Conservation (phyloP, 2,888 invertebrate species). For the Melolontha melolontha region DNA sequence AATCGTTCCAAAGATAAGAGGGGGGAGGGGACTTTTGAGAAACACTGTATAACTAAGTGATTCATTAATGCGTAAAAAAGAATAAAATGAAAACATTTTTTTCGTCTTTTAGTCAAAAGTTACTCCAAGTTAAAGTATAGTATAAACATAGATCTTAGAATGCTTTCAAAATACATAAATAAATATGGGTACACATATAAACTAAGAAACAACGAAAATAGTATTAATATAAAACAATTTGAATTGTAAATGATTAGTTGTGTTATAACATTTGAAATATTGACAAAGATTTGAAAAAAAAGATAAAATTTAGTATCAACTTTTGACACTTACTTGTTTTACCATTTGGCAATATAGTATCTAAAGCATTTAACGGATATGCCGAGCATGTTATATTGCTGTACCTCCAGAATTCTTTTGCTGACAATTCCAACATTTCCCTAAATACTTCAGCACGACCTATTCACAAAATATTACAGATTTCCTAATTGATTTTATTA, state of each 20-base stretch:
- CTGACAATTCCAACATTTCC: slow-evolving; percentile 96
- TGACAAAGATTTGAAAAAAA: background rate
- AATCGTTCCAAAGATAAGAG: too few species aligned
- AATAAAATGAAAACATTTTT: too few species aligned
- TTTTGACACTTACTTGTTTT: slow-evolving; percentile 82
- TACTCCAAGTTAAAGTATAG: too few species aligned
- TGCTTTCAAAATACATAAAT: too few species aligned
- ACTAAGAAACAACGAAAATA: too few species aligned
- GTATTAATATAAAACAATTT: too few species aligned
- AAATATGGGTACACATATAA: too few species aligned
- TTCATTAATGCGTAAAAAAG: too few species aligned
- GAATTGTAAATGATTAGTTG: background rate
- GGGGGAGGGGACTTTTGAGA: too few species aligned
- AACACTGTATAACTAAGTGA: too few species aligned
- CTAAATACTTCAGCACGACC: slow-evolving; percentile 95
- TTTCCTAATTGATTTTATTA: slow-evolving; percentile 30
- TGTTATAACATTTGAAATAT: background rate
- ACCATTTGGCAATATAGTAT: slow-evolving; percentile 94
- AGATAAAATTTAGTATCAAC: too few species aligned
- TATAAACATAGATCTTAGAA: too few species aligned
- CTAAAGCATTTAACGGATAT: slow-evolving; percentile 95
- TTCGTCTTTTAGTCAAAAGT: background rate
- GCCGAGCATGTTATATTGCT: slow-evolving; percentile 99
- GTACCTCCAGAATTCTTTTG: slow-evolving; percentile 97
- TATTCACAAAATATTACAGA: slow-evolving; percentile 37